Evolutionary conservation across 2,113 vertebrate genomes (phyloP).

Genomic region (Amazona vittata): DNA sequence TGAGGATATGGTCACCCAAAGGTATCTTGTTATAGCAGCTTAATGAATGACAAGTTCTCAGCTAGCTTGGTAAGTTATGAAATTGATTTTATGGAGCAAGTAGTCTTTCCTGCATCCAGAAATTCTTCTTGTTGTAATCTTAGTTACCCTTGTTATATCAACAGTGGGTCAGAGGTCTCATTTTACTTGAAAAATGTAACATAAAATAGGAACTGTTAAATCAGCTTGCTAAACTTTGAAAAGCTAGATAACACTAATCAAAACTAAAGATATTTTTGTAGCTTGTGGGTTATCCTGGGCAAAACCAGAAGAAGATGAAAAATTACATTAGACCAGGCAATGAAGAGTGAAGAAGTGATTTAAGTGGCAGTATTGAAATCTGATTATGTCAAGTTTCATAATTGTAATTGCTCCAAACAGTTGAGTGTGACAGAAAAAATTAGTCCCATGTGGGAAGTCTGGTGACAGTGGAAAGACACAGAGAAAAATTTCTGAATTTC

Average conservation of each 20-base stretch:
- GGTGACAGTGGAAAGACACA: not conserved
- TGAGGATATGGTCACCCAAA: not conserved
- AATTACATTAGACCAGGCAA: not conserved
- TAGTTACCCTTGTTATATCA: not conserved
- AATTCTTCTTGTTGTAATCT: not conserved
- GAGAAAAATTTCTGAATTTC: not conserved
- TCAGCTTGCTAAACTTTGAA: not conserved
- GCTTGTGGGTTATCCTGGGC: not conserved
- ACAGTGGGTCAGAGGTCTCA: not conserved
- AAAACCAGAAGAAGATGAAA: not conserved
- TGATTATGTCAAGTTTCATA: not conserved
- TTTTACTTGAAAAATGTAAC: not conserved
- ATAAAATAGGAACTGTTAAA: not conserved
- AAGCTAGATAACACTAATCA: not conserved
- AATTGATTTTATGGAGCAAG: not conserved
- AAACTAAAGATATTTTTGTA: not conserved
- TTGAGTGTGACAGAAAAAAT: not conserved
- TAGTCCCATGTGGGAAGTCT: not conserved
- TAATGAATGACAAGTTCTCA: not conserved
- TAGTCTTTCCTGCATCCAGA: not conserved
- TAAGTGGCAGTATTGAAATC: not conserved
- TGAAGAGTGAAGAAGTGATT: not conserved
- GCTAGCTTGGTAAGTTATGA: not conserved
- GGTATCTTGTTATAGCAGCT: not conserved
- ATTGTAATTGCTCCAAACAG: not conserved